Conservation (phyloP, 2,113 vertebrate species). For the Urocynchramus pylzowi region DNA sequence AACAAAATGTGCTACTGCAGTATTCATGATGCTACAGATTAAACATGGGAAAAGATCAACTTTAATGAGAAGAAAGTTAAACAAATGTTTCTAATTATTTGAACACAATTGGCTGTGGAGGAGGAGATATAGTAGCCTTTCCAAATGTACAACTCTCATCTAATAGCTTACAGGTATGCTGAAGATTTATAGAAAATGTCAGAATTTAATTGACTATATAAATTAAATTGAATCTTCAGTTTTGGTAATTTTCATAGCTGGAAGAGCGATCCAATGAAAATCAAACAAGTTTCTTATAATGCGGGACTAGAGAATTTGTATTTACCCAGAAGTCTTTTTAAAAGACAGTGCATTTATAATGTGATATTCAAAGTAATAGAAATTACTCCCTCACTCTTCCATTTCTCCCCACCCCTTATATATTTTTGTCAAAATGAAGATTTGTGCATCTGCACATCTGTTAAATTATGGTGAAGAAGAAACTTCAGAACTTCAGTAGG, state of each 20-base stretch:
- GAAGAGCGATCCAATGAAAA: slow-evolving; percentile 1
- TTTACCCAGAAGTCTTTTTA: not conserved
- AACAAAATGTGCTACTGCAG: not conserved
- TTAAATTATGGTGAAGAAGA: not conserved
- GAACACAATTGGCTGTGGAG: not conserved
- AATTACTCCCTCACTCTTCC: not conserved
- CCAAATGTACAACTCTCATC: not conserved
- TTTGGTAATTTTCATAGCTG: slow-evolving; percentile 3
- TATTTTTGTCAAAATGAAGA: not conserved
- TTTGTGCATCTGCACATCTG: not conserved
- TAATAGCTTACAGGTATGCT: not conserved
- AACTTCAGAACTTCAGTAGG: not conserved
- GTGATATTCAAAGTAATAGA: not conserved
- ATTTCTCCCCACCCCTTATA: accelerated
- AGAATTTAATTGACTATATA: slow-evolving; percentile 3
- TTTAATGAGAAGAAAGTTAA: not conserved
- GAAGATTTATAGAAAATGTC: not conserved
- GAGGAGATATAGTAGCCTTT: not conserved
- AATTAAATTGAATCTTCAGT: slow-evolving; percentile 8
- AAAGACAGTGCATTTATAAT: not conserved
- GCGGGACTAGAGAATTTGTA: not conserved
- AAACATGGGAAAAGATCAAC: not conserved
- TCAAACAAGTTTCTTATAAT: not conserved
- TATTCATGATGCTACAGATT: not conserved
- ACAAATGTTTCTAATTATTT: not conserved